A percentile compares a stretch with the other conserved stretches of the same genome.
Conservation (phyloP, 92 coral and sea anemone species). For the Phenganax subtilis region DNA sequence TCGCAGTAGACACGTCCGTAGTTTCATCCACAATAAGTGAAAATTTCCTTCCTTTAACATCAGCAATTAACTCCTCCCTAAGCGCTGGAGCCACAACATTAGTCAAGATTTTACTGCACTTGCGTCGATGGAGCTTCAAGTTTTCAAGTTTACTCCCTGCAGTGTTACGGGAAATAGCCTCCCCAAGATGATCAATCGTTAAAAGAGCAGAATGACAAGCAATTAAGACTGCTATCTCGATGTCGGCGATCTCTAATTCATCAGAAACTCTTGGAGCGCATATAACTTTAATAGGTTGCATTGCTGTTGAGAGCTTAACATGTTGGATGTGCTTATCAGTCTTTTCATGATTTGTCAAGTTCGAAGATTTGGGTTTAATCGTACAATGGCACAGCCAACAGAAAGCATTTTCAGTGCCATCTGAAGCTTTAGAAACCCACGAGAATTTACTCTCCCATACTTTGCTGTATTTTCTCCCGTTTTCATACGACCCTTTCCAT, state of each 20-base stretch:
- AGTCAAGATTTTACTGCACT: slow-evolving; percentile 17
- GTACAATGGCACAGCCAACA: slow-evolving; percentile 5
- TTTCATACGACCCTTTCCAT: background rate
- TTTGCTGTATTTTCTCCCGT: slow-evolving; percentile 10
- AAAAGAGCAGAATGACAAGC: slow-evolving; percentile 16
- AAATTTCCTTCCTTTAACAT: background rate
- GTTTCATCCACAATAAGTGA: slow-evolving; percentile 7
- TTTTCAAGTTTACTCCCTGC: slow-evolving; percentile 35
- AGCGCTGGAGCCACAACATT: slow-evolving; percentile 10
- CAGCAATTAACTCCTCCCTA: background rate
- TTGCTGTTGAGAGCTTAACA: no score
- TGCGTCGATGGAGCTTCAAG: slow-evolving; percentile 15
- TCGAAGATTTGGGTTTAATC: slow-evolving; percentile 13
- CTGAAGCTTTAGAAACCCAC: slow-evolving; percentile 26
- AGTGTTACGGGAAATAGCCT: no score
- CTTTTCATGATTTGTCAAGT: slow-evolving; percentile 12
- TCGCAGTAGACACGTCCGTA: background rate
- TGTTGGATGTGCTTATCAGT: slow-evolving; percentile 31
- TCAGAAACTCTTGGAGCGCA: slow-evolving; percentile 15
- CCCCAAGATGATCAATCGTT: slow-evolving; percentile 37
- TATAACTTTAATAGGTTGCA: no score
- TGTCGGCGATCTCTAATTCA: slow-evolving; percentile 10
- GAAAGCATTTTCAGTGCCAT: slow-evolving; percentile 36
- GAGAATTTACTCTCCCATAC: slow-evolving; percentile 30
- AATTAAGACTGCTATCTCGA: slow-evolving; percentile 15